Conservation (phyloP, 1,140 invertebrate genomes). For the Planococcus citri region DNA sequence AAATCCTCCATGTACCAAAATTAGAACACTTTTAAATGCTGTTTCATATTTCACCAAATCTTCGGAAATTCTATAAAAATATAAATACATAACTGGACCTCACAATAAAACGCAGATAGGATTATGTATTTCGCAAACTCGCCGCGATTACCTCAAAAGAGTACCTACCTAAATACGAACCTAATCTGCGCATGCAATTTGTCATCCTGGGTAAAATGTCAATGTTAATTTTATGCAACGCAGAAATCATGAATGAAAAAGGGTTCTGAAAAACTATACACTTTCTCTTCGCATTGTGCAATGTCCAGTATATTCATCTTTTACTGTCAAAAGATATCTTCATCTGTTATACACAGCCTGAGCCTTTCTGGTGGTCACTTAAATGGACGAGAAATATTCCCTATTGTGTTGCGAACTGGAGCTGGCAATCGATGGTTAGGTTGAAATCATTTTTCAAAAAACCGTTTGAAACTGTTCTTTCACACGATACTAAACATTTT, state of each 20-base stretch:
- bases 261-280: not conserved
- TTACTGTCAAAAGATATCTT: not conserved
- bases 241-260: not conserved
- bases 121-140: too few relatives aligned
- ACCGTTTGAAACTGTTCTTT: constrained; percentile 2
- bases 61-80: too few relatives aligned
- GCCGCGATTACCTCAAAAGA: too few relatives aligned
- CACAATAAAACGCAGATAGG: too few relatives aligned
- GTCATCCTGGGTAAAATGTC: too few relatives aligned
- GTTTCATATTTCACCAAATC: too few relatives aligned
- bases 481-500: not conserved
- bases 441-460: not conserved
- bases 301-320: not conserved
- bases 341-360: not conserved
- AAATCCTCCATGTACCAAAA: too few relatives aligned
- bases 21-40: too few relatives aligned
- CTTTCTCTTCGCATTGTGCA: not conserved
- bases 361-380: not conserved
- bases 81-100: too few relatives aligned
- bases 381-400: not conserved
- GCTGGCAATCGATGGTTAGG: not conserved
- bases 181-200: too few relatives aligned
- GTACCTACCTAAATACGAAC: too few relatives aligned
- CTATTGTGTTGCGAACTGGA: too few relatives aligned
- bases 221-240: not conserved